Evolutionary conservation across 2,888 invertebrate genomes (phyloP).

Genomic region (Oeneis ivallda): DNA sequence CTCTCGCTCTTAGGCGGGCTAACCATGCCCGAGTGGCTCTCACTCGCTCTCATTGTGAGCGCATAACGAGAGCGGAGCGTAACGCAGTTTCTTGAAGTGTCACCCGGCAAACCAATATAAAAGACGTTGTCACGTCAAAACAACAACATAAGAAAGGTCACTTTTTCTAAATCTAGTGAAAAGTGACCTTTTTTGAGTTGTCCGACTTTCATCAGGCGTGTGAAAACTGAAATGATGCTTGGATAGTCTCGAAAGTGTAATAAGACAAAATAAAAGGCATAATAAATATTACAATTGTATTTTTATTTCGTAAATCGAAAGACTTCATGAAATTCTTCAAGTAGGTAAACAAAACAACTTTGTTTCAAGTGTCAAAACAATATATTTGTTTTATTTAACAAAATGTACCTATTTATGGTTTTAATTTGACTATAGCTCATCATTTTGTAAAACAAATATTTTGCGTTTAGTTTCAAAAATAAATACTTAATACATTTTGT

Average conservation of each 20-base stretch:
- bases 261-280: slow-evolving; percentile 29
- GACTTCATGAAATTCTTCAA: background rate
- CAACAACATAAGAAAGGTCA: too few relatives aligned
- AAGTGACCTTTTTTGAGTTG: too few relatives aligned
- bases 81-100: too few relatives aligned
- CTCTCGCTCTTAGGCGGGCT: too few relatives aligned
- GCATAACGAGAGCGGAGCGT: too few relatives aligned
- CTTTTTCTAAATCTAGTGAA: too few relatives aligned
- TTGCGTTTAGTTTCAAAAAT: background rate
- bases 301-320: slow-evolving; percentile 16
- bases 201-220: too few relatives aligned
- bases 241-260: background rate
- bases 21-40: too few relatives aligned
- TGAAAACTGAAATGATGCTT: too few relatives aligned
- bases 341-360: background rate
- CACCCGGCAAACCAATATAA: too few relatives aligned
- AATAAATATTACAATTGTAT: slow-evolving; percentile 27
- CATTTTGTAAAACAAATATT: slow-evolving; percentile 8
- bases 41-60: too few relatives aligned
- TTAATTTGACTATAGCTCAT: background rate
- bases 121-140: too few relatives aligned
- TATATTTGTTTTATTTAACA: slow-evolving; percentile 1
- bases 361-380: background rate
- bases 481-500: background rate
- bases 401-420: background rate